Percentiles rank a stretch among this genome's conserved stretches.
Conservation (phyloP, 2,888 invertebrate genomes). For the Ypsolopha scabrella region DNA sequence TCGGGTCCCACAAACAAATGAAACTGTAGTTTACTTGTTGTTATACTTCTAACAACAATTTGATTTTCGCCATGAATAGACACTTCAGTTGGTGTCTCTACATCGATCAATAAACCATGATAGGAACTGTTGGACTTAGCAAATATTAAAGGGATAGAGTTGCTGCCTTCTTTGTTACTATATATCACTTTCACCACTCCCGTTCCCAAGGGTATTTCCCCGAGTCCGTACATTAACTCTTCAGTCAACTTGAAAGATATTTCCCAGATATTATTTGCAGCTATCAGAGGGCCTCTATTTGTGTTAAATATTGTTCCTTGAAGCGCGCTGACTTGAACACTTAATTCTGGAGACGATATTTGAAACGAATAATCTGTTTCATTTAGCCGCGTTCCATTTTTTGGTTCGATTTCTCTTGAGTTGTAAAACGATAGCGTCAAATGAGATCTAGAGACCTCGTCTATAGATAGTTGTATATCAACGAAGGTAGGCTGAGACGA, state of each 20-base stretch:
- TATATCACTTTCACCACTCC: constrained; percentile 52
- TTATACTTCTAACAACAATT: constrained; percentile 68
- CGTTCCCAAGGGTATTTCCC: constrained; percentile 48
- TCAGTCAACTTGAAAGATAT: constrained; percentile 65
- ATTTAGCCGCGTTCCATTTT: constrained; percentile 24
- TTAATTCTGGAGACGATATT: constrained; percentile 37
- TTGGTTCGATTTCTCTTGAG: constrained; percentile 17
- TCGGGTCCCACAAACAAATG: constrained; percentile 52
- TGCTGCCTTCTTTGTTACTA: constrained; percentile 48
- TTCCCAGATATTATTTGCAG: constrained; percentile 72
- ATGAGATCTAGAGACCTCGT: constrained; percentile 46
- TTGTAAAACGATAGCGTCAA: constrained; percentile 43
- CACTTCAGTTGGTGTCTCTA: constrained; percentile 67
- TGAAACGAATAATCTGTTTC: constrained; percentile 33
- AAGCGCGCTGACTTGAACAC: constrained; percentile 28
- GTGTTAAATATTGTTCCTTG: constrained; percentile 61
- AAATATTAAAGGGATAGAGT: constrained; percentile 61
- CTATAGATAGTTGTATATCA: constrained; percentile 34
- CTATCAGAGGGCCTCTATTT: constrained; percentile 68
- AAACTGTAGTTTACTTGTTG: constrained; percentile 40
- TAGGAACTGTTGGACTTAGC: constrained; percentile 60
- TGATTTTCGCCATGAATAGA: constrained; percentile 61
- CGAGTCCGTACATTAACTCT: constrained; percentile 68
- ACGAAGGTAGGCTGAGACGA: constrained; percentile 25
- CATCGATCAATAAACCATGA: constrained; percentile 68